These are phyloP conservation scores for Alouatta palliata DNA, from an alignment of 2,113 vertebrate species.

Conservation along the genomic window DNA sequence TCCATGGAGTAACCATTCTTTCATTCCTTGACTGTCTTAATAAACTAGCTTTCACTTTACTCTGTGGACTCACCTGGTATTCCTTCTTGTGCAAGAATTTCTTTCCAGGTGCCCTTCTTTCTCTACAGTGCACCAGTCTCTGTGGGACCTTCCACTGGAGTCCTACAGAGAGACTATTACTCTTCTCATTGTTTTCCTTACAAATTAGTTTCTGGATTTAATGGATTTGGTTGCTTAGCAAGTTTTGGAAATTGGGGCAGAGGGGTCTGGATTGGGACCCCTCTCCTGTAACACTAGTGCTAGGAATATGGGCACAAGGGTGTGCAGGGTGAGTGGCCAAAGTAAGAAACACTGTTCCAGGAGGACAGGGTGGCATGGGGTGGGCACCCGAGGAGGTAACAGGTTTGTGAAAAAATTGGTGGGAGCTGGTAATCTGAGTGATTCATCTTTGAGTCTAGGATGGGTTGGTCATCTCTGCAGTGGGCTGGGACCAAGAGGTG, in stretches of 20 bases:
- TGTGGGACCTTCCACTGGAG: background rate
- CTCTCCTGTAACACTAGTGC: background rate
- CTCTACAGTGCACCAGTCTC: background rate
- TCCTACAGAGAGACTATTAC: slow-evolving; percentile 54
- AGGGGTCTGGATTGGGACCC: background rate
- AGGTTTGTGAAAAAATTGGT: background rate
- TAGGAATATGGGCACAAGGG: background rate
- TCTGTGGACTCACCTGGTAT: no score
- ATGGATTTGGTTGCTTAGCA: slow-evolving; percentile 61
- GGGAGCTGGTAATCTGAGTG: slow-evolving; percentile 1
- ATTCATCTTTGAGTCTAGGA: slow-evolving; percentile 8
- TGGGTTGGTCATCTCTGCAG: slow-evolving; percentile 41
- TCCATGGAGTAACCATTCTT: no score
- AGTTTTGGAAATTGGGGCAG: slow-evolving; percentile 45
- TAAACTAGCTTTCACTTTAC: no score
- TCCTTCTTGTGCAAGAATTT: background rate
- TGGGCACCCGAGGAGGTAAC: background rate
- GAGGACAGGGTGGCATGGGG: background rate
- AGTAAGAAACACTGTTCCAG: background rate
- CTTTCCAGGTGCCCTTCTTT: background rate
- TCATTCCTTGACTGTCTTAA: no score
- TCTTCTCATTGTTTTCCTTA: slow-evolving; percentile 71
- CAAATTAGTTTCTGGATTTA: slow-evolving; percentile 71
- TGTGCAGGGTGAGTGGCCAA: background rate
- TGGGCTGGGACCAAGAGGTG: background rate